Evolutionary conservation across 2,888 invertebrate species (phyloP), one percentile per base, ranked within the genome.

Genomic region (Cistogaster globosa): DNA sequence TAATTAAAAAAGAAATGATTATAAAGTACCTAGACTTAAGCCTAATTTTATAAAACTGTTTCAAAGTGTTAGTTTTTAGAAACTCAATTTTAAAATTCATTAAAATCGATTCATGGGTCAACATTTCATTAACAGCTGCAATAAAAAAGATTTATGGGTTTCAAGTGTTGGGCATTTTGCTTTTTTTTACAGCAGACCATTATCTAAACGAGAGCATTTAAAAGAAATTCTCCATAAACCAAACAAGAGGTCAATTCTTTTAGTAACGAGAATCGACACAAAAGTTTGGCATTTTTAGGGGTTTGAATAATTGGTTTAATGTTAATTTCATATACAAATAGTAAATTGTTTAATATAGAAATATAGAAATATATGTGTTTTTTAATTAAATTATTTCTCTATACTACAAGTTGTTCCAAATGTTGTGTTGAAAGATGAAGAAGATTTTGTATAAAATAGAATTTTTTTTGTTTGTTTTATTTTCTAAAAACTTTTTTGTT

Each of bases 21-120:
- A 69, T 62, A 79, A 90, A 88, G 89, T 90, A 90, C 89, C 91
- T 91, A 91, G 88, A 88, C 89, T 90, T 90, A 91, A 90, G 77
- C 86, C 88, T 89, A 89, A 86, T 84, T 82, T 89, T 65, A 89
- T 89, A 87, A 87, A 88, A 88, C 88, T 86, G 83, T 88, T 88
- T 87, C 87, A 83, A 86, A 68, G 88, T 87, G 82, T 86, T 84
- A 82, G 78, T 81, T 84, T 81, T 63, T 58, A 78, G 75, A 83
- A 79, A 86, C 63, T 76, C 18, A 58, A 58, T 63, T 81, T 78
- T 38, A 38, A 80, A 67, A 75, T 75, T 81, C 67, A 67, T 58
- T 45, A 26, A 32, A 36, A 20, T 38, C 26, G 18, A 42, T 36
- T 65, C 22, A 42, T 18, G 32, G 26, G 36, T 57, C 45, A 74